Evolutionary conservation across 2,797 vertebrate species (phyloP).

Genomic region (Myiotriccus ornatus): DNA sequence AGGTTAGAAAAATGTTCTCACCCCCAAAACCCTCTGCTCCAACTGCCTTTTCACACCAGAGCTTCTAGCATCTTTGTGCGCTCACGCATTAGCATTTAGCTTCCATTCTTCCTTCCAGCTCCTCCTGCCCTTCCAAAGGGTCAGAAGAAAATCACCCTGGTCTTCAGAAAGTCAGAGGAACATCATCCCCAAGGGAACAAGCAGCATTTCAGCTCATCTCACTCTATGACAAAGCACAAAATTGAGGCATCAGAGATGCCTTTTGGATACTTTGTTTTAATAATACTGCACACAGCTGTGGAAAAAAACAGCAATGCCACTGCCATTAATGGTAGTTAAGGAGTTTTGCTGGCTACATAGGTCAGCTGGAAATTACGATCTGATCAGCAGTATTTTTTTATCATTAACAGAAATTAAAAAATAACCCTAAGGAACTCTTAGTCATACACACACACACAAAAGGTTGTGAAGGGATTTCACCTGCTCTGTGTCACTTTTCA

Average conservation of each 20-base stretch:
- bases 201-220: background rate
- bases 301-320: background rate
- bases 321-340: fast-evolving
- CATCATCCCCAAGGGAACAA: background rate
- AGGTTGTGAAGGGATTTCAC: background rate
- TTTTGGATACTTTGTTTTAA: background rate
- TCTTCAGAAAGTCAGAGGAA: background rate
- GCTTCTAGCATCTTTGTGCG: background rate
- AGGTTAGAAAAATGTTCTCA: background rate
- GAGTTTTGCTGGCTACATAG: background rate
- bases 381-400: background rate
- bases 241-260: background rate
- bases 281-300: background rate
- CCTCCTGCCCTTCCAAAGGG: background rate
- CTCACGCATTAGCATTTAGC: background rate
- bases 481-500: background rate
- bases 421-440: background rate
- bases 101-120: background rate
- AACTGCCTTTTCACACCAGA: background rate
- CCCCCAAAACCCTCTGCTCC: background rate
- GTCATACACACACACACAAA: background rate
- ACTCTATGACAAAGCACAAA: background rate
- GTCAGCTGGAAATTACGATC: background rate
- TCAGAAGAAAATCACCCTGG: background rate
- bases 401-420: background rate